phyloP scores from a whole-genome alignment of 1,140 invertebrate species.

The Asbolus verrucosus region DNA sequence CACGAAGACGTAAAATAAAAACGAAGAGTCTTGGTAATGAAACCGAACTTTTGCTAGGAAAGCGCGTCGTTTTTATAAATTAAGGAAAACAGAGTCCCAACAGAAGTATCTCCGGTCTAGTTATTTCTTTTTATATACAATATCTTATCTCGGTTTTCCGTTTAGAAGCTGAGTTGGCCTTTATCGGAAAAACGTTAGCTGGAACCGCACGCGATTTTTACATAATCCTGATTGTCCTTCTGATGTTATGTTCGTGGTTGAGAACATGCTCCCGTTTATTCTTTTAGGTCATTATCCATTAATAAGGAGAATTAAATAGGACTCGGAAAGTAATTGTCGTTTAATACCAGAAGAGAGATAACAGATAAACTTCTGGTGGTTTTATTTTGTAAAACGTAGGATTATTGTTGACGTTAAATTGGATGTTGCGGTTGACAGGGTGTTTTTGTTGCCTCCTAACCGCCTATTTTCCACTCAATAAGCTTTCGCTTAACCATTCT shows the following conservation, averaged over 20 bases:
- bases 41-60: not conserved
- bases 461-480: too few species aligned
- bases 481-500: too few species aligned
- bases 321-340: too few species aligned
- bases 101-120: not conserved
- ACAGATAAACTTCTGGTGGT: slow-evolving; percentile 12
- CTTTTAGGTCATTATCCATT: too few species aligned
- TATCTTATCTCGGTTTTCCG: slow-evolving; percentile 11
- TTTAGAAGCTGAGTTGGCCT: not conserved
- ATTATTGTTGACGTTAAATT: slow-evolving; percentile 17
- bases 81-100: slow-evolving; percentile 21
- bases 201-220: slow-evolving; percentile 29
- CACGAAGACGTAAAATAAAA: slow-evolving; percentile 27
- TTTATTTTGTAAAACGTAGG: slow-evolving; percentile 20
- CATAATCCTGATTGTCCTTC: slow-evolving; percentile 1
- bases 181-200: not conserved
- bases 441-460: slow-evolving; percentile 16
- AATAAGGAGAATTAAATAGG: too few species aligned
- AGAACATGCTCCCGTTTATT: too few species aligned
- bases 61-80: slow-evolving; percentile 4
- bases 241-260: too few species aligned
- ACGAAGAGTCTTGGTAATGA: slow-evolving; percentile 19
- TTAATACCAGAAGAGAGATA: too few species aligned
- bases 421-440: slow-evolving; percentile 28
- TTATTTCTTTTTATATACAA: not conserved